Evolutionary conservation across 92 coral and sea anemone genomes (phyloP).

Genomic region (Bergia puertoricense): DNA sequence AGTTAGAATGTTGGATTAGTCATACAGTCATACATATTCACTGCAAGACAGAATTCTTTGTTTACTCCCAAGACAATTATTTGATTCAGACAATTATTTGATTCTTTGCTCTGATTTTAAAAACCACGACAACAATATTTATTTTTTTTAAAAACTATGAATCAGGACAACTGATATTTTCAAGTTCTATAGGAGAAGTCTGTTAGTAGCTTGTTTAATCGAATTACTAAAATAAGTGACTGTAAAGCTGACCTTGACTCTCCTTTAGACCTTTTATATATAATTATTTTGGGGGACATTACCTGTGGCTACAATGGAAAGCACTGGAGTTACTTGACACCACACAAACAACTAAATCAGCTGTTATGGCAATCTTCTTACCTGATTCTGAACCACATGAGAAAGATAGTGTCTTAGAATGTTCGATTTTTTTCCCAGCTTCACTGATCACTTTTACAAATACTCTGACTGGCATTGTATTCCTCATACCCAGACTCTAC

Average conservation of each 20-base stretch:
- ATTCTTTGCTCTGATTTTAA: neutral
- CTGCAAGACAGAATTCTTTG: neutral
- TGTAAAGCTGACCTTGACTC: neutral
- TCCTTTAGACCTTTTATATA: neutral
- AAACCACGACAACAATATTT: conserved; percentile 5
- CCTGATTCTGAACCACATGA: neutral
- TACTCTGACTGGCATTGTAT: no score
- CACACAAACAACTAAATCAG: neutral
- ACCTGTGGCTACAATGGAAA: neutral
- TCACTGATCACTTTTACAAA: neutral
- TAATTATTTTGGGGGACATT: no score
- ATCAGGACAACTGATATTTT: neutral
- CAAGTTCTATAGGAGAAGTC: neutral
- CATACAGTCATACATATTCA: neutral
- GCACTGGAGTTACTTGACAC: neutral
- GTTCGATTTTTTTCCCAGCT: neutral
- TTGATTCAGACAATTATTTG: neutral
- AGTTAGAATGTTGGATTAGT: neutral
- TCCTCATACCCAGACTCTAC: no score
- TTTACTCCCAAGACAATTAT: neutral
- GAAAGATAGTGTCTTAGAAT: neutral
- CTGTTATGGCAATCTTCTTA: neutral
- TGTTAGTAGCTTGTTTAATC: no score
- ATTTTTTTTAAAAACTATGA: neutral
- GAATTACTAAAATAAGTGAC: neutral